phyloP scores from a whole-genome alignment of 2,888 invertebrate species.

The Andricus quercusramuli region DNA sequence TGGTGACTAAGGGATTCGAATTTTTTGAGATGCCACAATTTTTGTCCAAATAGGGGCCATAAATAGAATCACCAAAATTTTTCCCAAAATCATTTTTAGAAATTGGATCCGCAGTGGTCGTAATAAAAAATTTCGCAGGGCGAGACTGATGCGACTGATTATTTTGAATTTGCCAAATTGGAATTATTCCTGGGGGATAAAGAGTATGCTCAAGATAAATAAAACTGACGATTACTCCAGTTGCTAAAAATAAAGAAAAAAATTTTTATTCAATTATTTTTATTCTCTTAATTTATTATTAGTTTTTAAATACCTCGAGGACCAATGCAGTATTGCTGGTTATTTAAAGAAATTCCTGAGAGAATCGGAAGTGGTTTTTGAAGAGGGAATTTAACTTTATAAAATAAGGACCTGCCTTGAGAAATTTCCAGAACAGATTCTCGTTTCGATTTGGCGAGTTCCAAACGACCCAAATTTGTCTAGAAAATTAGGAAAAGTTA shows the following conservation, averaged over 20 bases:
- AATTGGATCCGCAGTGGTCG: not conserved
- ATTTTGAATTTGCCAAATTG: conserved; percentile 18
- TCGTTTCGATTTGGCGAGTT: conserved; percentile 65
- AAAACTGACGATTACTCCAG: conserved; percentile 69
- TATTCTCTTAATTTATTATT: not conserved
- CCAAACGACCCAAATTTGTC: conserved; percentile 71
- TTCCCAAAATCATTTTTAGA: not conserved
- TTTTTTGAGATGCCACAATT: not conserved
- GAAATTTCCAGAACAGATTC: conserved; percentile 64
- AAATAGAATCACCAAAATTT: not conserved
- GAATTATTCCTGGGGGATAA: conserved; percentile 66
- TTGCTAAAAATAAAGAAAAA: conserved; percentile 57
- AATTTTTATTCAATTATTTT: not conserved
- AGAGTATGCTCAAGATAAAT: conserved; percentile 75
- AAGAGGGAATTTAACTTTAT: conserved; percentile 71
- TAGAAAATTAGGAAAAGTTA: conserved; percentile 46
- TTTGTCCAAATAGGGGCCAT: not conserved
- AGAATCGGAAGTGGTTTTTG: conserved; percentile 68
- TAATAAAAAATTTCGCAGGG: not conserved
- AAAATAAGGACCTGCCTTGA: conserved; percentile 65
- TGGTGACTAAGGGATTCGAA: conserved; percentile 1
- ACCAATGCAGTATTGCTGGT: conserved; percentile 65
- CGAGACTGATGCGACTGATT: not conserved
- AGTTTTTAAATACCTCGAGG: conserved; percentile 58
- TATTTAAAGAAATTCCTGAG: conserved; percentile 67